Conservation (phyloP, 2,888 invertebrate species). For the Ormia ochracea region DNA sequence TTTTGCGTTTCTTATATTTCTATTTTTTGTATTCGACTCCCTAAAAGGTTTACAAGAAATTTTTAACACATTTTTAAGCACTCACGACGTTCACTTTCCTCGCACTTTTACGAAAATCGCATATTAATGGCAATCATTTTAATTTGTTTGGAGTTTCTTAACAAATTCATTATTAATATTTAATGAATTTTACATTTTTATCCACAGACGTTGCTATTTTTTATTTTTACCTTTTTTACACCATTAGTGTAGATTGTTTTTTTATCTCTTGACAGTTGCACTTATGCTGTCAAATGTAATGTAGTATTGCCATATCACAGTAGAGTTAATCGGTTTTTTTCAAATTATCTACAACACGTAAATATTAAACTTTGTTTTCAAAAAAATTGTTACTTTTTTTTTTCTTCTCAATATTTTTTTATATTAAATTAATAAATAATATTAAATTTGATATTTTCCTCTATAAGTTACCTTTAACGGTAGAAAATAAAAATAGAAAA, state of each 20-base stretch:
- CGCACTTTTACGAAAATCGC: background rate
- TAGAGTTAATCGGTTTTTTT: too few species aligned
- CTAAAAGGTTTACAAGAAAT: background rate
- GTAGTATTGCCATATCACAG: too few species aligned
- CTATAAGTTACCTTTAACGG: too few species aligned
- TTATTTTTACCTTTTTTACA: constrained; percentile 57
- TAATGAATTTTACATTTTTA: constrained; percentile 67
- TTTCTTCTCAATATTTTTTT: too few species aligned
- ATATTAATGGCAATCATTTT: constrained; percentile 16
- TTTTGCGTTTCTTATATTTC: constrained; percentile 27
- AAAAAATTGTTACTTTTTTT: too few species aligned
- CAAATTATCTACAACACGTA: too few species aligned
- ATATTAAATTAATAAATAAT: too few species aligned
- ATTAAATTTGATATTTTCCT: too few species aligned
- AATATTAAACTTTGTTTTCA: too few species aligned
- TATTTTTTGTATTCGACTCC: background rate
- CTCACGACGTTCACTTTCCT: background rate
- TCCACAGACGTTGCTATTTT: constrained; percentile 71
- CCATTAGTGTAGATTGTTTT: constrained; percentile 50
- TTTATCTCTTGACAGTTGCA: constrained; percentile 56
- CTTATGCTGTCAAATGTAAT: constrained; percentile 24
- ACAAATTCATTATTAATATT: constrained; percentile 6
- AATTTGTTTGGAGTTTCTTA: background rate
- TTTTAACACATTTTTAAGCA: constrained; percentile 32
- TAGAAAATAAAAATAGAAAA: too few species aligned